A percentile compares a stretch with the other conserved stretches of the same genome.
Evolutionary conservation across 2,113 vertebrate species (phyloP).

Genomic region (Myotis brandtii): DNA sequence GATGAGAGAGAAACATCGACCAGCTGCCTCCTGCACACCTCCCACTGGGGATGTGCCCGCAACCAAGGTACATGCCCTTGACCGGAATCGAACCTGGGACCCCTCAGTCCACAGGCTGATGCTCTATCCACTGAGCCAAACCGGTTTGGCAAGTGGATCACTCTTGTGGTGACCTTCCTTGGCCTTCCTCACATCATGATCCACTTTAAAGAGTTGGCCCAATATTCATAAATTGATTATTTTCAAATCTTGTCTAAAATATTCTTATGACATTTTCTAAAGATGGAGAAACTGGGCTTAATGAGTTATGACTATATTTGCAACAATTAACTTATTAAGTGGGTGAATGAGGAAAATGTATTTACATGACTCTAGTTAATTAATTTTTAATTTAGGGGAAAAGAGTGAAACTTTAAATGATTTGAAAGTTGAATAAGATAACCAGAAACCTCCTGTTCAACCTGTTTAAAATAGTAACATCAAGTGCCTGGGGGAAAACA

Average conservation of each 20-base stretch:
- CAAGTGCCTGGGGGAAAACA: background rate
- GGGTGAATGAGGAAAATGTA: background rate
- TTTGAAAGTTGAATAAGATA: background rate
- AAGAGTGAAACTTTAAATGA: background rate
- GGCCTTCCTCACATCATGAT: background rate
- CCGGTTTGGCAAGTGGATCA: background rate
- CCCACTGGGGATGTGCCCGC: too few relatives aligned
- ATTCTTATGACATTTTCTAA: background rate
- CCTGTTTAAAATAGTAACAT: background rate
- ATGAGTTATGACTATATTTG: background rate
- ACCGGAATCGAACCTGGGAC: too few relatives aligned
- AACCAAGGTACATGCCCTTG: too few relatives aligned
- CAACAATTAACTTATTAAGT: background rate
- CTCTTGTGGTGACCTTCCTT: background rate
- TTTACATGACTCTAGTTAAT: background rate
- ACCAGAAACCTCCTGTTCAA: background rate
- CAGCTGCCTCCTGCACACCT: too few relatives aligned
- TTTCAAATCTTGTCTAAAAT: background rate
- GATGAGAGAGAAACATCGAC: too few relatives aligned
- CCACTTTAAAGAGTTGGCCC: background rate
- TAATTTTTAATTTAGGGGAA: slow-evolving; percentile 45
- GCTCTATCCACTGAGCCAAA: too few relatives aligned
- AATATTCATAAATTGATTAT: background rate
- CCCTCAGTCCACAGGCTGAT: too few relatives aligned
- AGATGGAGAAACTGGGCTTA: slow-evolving; percentile 9